These are phyloP conservation scores for Ptychochromis oligacanthus DNA, from an alignment of 2,113 vertebrate species.

Conservation along the genomic window DNA sequence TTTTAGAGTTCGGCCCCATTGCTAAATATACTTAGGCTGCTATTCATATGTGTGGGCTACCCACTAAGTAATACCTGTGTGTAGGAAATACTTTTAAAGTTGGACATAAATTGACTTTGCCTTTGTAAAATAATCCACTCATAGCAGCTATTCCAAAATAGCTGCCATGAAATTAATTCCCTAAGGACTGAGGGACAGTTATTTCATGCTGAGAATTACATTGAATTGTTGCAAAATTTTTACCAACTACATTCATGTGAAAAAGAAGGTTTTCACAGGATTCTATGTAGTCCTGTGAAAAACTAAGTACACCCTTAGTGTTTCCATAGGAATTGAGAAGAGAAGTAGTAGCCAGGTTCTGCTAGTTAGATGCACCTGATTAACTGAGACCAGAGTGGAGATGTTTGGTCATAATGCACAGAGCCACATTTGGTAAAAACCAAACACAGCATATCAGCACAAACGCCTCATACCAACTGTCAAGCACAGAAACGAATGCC, in stretches of 20 bases:
- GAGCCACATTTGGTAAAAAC: neutral
- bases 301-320: neutral
- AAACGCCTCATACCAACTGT: neutral
- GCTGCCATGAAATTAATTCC: neutral
- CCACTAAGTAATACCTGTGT: neutral
- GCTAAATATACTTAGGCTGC: neutral
- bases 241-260: neutral
- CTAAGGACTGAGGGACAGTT: neutral
- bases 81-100: neutral
- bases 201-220: neutral
- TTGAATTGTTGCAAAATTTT: neutral
- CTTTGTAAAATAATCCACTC: neutral
- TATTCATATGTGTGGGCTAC: neutral
- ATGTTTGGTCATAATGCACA: neutral
- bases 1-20: neutral
- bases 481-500: neutral
- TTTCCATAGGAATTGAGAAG: neutral
- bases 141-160: neutral
- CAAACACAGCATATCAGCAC: neutral
- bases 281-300: neutral
- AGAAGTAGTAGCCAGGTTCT: neutral
- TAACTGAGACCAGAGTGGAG: neutral
- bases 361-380: neutral
- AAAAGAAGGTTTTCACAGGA: neutral
- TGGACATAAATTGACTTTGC: neutral